Base-by-base conservation (phyloP, 2,888 invertebrate genomes). In the Hylaea fasciaria region DNA sequence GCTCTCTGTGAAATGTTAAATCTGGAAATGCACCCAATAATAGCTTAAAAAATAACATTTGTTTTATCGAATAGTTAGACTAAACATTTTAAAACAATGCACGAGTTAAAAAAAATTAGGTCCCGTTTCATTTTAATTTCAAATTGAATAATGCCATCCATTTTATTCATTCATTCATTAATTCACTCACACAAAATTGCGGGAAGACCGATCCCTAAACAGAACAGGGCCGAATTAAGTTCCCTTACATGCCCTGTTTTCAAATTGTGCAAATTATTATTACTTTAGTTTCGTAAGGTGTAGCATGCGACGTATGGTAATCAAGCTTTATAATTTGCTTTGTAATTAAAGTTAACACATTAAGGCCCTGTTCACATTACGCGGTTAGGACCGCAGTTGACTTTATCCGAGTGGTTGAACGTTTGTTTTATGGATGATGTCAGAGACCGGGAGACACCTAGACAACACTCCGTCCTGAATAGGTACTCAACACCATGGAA, bases 321-420 rank as follows among this genome's bases (percentile, higher is more conserved):
- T 65, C 73, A 68, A 82, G 80, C 80, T 82, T 83, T 83, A 77
- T 75, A 69, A 78, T 76, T 70, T 78, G 68, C 76, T 73, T 71
- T 73, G 69, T 73, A 73, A 74, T 72, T 73, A 70, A 69, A 66
- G 51, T 70, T 65, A 64, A 70, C 65, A 72, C 68, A 64, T 62
- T 65, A 58, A 69, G 64, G n/a, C 65, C 54, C 70, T 71, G 70
- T 48, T 58, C 13, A 53, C 39, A 59, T 47, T 41, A 28, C 35
- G 22, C 12, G 35, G 37, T 40, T 53, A 13, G 9, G 7, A 37
- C 5, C 13, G 45, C 45, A 22, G 2, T 22, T 22, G 22, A 22
- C 22, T 2, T 22, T 22, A 22, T 3, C 22, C 22, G 22, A 22
- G 22, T 5, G 22, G 22, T 22, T 22, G 5, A 5, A 22, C 13